Evolutionary conservation across 1,140 invertebrate species (phyloP), one percentile per base, ranked within the genome.

Genomic region (Drosophila prosaltans): DNA sequence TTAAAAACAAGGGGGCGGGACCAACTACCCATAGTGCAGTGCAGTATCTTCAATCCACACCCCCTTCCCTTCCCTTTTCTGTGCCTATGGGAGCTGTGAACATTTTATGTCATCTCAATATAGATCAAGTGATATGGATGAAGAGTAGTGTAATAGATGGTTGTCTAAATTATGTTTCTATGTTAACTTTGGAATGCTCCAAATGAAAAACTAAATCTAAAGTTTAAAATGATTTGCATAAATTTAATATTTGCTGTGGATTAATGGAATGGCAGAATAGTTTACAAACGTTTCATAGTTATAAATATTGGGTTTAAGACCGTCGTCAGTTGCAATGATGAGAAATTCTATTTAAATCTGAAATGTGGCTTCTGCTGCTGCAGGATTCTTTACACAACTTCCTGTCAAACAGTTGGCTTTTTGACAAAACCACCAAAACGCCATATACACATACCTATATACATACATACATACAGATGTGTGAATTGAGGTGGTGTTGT

Each of bases 351-450:
- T 60, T 7, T 36, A 5, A 40, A 3, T 2, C 21, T 26, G 24
- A 60, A 59, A 39, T 63, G 30, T 40, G 40, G 16, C 41, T 51
- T 40, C 80, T 86, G 75, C 21, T 48, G 74, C 78, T 70, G 71
- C 59, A 51, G 69, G 74, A 68, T 86, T 69, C 72, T 70, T 79
- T 68, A 69, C 79, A 43, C 71, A 86, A 79, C 75, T 86, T 86
- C 83, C 82, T 88, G 83, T 61, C 79, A 86, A 86, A 82, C 82
- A 73, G 83, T 82, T 82, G 83, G 73, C 83, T 88, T 86, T 82
- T 88, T 82, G 65, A 73, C 77, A 86, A 26, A 88, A 72, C 72
- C 72, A 39, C 69, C 55, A 57, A 79, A 66, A 51, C 45, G 45
- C 45, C 45, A 51, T 8, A 51, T 26, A 51, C 9, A 26, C 45